Evolutionary conservation across 2,113 vertebrate genomes (phyloP).

Genomic region (Dicrurus megarhynchus): DNA sequence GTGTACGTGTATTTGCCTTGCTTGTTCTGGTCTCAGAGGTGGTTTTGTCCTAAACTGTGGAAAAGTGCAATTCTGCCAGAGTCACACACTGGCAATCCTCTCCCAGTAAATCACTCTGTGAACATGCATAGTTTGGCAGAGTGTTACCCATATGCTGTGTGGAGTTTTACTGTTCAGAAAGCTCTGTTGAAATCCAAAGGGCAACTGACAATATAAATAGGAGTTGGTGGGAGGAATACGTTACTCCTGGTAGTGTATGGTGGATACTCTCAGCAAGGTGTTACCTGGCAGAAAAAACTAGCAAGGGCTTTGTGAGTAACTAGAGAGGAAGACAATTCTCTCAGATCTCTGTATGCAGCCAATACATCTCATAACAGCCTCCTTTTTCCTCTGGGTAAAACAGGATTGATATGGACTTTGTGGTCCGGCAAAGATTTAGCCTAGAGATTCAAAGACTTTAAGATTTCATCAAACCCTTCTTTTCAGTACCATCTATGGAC

Average conservation of each 20-base stretch:
- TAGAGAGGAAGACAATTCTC: not conserved
- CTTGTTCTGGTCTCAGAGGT: not conserved
- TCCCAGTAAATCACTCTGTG: not conserved
- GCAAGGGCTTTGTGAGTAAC: not conserved
- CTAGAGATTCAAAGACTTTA: not conserved
- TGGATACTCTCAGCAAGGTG: not conserved
- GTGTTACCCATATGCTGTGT: not conserved
- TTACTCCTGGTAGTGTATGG: not conserved
- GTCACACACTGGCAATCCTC: not conserved
- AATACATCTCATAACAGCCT: not conserved
- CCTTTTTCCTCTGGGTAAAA: not conserved
- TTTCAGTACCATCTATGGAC: not conserved
- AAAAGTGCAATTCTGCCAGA: not conserved
- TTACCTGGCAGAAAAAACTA: not conserved
- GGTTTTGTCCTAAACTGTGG: not conserved
- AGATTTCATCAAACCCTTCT: not conserved
- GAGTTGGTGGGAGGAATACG: not conserved
- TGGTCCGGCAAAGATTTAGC: not conserved
- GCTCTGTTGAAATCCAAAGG: not conserved
- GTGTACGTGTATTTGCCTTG: fast-evolving
- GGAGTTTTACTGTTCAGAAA: not conserved
- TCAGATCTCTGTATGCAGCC: not conserved
- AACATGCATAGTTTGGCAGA: not conserved
- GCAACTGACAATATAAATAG: not conserved
- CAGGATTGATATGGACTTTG: not conserved